Conservation (phyloP, 2,888 invertebrate species). For the Syritta pipiens region DNA sequence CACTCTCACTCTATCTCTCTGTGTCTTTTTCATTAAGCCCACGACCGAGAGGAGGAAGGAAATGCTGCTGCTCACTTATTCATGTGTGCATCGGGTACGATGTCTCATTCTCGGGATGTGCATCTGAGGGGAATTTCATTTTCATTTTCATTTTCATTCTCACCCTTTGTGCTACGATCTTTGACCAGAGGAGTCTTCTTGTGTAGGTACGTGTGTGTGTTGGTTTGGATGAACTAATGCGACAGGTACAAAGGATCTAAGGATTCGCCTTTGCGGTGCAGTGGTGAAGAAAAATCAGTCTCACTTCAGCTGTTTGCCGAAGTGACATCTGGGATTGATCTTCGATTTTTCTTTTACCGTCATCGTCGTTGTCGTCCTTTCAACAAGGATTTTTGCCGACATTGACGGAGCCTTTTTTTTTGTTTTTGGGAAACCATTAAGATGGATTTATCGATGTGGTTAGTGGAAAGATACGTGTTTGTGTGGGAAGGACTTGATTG, state of each 20-base stretch:
- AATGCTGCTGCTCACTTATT: too few relatives aligned
- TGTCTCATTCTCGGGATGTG: too few relatives aligned
- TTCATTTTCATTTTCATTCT: too few relatives aligned
- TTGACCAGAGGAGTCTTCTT: too few relatives aligned
- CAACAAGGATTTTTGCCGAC: conserved; percentile 51
- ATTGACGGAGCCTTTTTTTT: background rate
- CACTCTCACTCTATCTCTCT: too few relatives aligned
- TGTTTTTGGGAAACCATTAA: conserved; percentile 36
- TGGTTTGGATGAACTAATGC: background rate
- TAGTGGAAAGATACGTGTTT: background rate
- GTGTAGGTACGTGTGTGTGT: too few relatives aligned
- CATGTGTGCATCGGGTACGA: too few relatives aligned
- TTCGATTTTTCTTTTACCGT: background rate
- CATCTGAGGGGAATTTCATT: conserved; percentile 10
- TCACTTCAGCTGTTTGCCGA: conserved; percentile 14
- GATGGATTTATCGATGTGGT: too few relatives aligned
- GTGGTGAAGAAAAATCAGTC: conserved; percentile 8
- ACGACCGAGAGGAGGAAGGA: too few relatives aligned
- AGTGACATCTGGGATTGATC: conserved; percentile 44
- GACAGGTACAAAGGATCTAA: conserved; percentile 23
- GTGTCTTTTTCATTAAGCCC: conserved; percentile 44
- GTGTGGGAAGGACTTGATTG: background rate
- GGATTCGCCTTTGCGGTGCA: background rate
- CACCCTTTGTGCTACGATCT: background rate
- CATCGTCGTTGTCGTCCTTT: conserved; percentile 4